Base-by-base conservation (phyloP, 2,888 invertebrate genomes). In the Caradrina clavipalpis region DNA sequence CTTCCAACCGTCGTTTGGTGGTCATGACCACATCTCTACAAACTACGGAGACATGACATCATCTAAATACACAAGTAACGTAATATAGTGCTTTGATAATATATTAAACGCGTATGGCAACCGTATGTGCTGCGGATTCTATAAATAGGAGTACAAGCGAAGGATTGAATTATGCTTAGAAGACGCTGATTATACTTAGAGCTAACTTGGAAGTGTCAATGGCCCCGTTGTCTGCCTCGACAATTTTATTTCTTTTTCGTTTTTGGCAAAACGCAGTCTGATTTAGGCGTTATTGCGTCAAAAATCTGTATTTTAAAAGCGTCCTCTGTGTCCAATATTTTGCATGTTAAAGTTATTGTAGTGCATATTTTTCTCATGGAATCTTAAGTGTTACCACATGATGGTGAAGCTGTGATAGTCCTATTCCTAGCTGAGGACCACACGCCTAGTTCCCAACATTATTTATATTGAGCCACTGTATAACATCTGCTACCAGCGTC, bases 1-100 rank as follows among this genome's bases (percentile, higher is more conserved):
- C 63, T 15, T 35, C 42, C 39, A 50, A 26, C 65, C 49, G 59
- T 35, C 54, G 45, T 68, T 64, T 59, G 50, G 45, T 53, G 76
- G 39, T 60, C 47, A 51, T 75, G 50, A 75, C 66, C 69, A 65
- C 57, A 74, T 76, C 57, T 78, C 62, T 31, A 47, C 55, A 62
- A 49, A 57, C 56, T 49, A 64, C 58, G 54, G 69, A 69, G 56
- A 73, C 70, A 83, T 89, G 89, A 90, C 85, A 87, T 89, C 88
- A 90, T 81, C 75, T 80, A 64, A 82, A 78, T 71, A 71, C 76
- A 83, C 63, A 70, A 65, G 31, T 67, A 62, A 74, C 69, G 55
- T 45, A 69, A 58, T 69, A 49, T 64, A 76, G 69, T 67, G 63
- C 55, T 74, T 69, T 71, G 50, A 73, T 66, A 64, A 60, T 80